Conservation (phyloP, 35 echinoderm and acorn worm genomes). For the Anneissia japonica region DNA sequence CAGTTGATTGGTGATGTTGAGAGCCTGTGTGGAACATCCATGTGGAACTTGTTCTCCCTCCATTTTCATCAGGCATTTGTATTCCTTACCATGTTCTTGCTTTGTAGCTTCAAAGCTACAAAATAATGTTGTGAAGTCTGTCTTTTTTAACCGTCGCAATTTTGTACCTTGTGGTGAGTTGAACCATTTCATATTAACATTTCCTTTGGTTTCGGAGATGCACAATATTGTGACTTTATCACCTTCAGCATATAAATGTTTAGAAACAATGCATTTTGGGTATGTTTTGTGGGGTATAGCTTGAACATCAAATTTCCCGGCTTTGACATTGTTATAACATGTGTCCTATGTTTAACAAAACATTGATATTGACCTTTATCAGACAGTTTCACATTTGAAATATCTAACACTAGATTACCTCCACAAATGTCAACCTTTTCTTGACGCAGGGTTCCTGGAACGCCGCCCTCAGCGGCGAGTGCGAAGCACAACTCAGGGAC, state of each 20-base stretch:
- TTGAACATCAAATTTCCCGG: neutral
- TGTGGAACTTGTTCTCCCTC: neutral
- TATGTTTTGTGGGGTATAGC: neutral
- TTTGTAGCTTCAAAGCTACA: neutral
- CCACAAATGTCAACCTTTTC: neutral
- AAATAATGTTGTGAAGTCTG: neutral
- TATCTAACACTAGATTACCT: neutral
- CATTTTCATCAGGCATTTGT: neutral
- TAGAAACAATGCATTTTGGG: neutral
- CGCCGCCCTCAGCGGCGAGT: no score
- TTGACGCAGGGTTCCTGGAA: neutral
- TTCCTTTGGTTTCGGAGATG: neutral
- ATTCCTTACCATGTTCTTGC: neutral
- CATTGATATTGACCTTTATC: neutral
- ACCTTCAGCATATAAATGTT: neutral
- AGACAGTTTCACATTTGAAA: neutral
- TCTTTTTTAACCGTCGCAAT: neutral
- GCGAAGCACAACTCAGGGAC: no score
- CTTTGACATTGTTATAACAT: neutral
- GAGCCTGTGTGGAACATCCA: neutral
- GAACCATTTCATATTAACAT: neutral
- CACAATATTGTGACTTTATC: neutral
- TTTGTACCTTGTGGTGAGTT: neutral
- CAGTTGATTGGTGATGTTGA: neutral
- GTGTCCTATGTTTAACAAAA: neutral